A percentile compares a stretch with the other conserved stretches of the same genome.
Conservation (phyloP, 2,113 vertebrate genomes). For the Chamaea fasciata region DNA sequence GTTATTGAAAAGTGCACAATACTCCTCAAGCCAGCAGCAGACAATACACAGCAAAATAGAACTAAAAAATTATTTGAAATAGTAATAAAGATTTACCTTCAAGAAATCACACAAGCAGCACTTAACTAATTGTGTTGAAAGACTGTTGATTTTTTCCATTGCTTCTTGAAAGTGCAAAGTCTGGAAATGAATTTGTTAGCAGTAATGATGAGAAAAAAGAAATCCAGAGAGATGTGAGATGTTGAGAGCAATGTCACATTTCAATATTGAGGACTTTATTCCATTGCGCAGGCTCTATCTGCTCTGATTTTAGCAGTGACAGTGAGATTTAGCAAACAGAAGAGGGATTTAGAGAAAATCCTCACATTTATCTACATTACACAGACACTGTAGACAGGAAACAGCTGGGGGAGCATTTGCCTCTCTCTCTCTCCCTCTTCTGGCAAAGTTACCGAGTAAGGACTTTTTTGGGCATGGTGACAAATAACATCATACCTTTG, state of each 20-base stretch:
- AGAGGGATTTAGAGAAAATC: slow-evolving; percentile 99
- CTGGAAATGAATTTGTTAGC: slow-evolving; percentile 97
- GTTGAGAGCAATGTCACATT: slow-evolving; percentile 98
- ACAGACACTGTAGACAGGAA: slow-evolving; percentile 99
- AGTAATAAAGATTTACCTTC: slow-evolving; percentile 93
- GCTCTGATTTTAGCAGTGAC: slow-evolving; percentile 92
- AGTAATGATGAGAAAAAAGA: slow-evolving; percentile 96
- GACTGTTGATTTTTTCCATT: slow-evolving; percentile 93
- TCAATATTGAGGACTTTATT: slow-evolving; percentile 99
- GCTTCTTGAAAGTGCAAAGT: slow-evolving; percentile 92
- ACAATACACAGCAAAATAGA: slow-evolving; percentile 66
- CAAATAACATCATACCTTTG: slow-evolving; percentile 99
- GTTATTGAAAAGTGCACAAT: slow-evolving; percentile 69
- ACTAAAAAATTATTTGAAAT: slow-evolving; percentile 74
- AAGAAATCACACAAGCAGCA: slow-evolving; percentile 98
- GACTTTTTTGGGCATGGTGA: slow-evolving; percentile 96
- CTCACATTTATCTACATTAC: slow-evolving; percentile 99
- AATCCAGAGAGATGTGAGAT: slow-evolving; percentile 93
- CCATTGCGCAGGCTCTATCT: slow-evolving; percentile 98
- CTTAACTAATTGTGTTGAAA: slow-evolving; percentile 89
- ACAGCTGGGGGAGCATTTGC: slow-evolving; percentile 98
- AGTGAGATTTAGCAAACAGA: slow-evolving; percentile 99
- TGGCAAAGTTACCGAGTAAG: slow-evolving; percentile 98
- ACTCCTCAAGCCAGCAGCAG: slow-evolving; percentile 64
- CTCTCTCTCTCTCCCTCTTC: slow-evolving; percentile 91